Percentiles rank a stretch among this genome's conserved stretches.
These are phyloP conservation scores for Trachelus tabidus DNA, from an alignment of 2,888 invertebrate species.

Conservation along the genomic window DNA sequence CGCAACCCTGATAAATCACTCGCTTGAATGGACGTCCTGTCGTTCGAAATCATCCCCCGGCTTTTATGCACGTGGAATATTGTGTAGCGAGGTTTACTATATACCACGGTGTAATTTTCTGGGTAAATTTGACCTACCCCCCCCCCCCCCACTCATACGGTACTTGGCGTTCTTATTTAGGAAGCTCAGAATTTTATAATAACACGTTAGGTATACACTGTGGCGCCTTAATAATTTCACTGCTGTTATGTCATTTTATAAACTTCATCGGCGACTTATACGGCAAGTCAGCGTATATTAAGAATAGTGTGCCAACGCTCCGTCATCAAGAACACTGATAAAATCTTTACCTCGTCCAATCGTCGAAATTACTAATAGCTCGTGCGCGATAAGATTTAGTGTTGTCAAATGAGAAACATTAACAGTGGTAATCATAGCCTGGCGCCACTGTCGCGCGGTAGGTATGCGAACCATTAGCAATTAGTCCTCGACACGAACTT, in stretches of 20 bases:
- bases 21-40: conserved; percentile 38
- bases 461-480: conserved; percentile 3
- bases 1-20: conserved; percentile 59
- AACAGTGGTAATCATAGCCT: background rate
- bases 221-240: background rate
- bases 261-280: background rate
- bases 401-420: background rate
- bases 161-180: too few relatives aligned
- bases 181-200: background rate
- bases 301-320: background rate
- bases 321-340: background rate
- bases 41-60: conserved; percentile 14
- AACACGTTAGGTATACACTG: background rate
- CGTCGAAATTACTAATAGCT: background rate
- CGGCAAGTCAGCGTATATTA: background rate
- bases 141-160: too few relatives aligned
- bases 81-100: background rate
- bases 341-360: background rate
- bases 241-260: background rate
- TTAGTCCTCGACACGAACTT: conserved; percentile 19
- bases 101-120: background rate
- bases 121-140: background rate
- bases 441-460: background rate
- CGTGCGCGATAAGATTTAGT: background rate
- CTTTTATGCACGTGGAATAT: conserved; percentile 7